Conservation (phyloP, 2,888 invertebrate species). For the Ryuthela nishihirai region DNA sequence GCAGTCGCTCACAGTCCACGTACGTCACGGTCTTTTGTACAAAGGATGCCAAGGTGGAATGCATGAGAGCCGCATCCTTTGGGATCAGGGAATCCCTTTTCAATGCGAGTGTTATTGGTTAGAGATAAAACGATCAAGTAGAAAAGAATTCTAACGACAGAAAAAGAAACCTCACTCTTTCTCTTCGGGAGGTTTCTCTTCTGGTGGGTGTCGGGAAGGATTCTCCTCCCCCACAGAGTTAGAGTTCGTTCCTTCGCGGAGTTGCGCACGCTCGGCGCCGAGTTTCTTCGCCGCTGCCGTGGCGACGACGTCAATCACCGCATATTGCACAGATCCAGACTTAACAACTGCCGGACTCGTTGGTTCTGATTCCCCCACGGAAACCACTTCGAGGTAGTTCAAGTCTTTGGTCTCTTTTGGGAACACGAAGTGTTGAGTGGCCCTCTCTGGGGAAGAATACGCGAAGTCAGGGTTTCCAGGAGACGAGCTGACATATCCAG, state of each 20-base stretch:
- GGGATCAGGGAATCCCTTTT: no score
- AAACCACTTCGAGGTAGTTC: constrained; percentile 51
- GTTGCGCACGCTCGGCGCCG: constrained; percentile 48
- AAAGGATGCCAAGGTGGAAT: no score
- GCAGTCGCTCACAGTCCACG: no score
- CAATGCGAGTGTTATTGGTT: no score
- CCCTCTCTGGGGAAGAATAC: constrained; percentile 32
- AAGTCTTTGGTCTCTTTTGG: constrained; percentile 42
- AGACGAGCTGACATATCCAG: constrained; percentile 35
- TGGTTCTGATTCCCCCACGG: constrained; percentile 41
- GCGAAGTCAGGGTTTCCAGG: constrained; percentile 32
- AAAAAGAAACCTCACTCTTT: no score
- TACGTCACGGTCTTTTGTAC: no score
- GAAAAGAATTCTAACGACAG: no score
- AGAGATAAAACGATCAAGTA: no score
- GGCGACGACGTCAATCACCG: constrained; percentile 50
- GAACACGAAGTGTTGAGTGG: constrained; percentile 21
- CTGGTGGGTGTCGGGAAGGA: no score
- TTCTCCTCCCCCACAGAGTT: no score
- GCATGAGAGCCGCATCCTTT: no score
- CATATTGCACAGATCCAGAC: constrained; percentile 46
- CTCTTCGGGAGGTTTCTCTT: no score
- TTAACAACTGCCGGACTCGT: constrained; percentile 29
- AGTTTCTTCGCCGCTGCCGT: constrained; percentile 49
- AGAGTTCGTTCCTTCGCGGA: constrained; percentile 45